Evolutionary conservation across 1,140 invertebrate species (phyloP).

Genomic region (Drosophila punjabiensis): DNA sequence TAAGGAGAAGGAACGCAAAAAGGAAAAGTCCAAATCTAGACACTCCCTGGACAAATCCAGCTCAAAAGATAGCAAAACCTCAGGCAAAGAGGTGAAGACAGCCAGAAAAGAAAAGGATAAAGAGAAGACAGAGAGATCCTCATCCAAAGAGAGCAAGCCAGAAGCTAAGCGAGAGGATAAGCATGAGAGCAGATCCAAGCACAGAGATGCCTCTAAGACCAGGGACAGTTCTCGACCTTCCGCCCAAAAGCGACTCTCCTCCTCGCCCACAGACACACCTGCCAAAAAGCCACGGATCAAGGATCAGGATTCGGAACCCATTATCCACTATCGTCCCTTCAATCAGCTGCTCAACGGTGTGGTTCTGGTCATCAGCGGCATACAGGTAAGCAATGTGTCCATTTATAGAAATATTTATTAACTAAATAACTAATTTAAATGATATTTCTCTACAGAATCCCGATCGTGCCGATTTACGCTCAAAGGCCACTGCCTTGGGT

Average conservation of each 20-base stretch:
- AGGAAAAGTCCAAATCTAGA: slow-evolving; percentile 35
- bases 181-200: not conserved
- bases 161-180: slow-evolving; percentile 2
- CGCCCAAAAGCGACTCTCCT: slow-evolving; percentile 50
- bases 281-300: slow-evolving; percentile 53
- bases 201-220: not conserved
- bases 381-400: slow-evolving; percentile 78
- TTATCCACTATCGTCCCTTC: slow-evolving; percentile 86
- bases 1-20: slow-evolving; percentile 46
- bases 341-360: slow-evolving; percentile 88
- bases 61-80: slow-evolving; percentile 13
- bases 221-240: slow-evolving; percentile 28
- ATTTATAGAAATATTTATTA: not conserved
- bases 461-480: slow-evolving; percentile 88
- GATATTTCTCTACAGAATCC: slow-evolving; percentile 89
- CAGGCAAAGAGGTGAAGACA: slow-evolving; percentile 1
- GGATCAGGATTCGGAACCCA: slow-evolving; percentile 6
- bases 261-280: slow-evolving; percentile 39
- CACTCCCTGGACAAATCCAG: slow-evolving; percentile 34
- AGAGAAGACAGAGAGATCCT: not conserved
- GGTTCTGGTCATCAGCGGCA: slow-evolving; percentile 93
- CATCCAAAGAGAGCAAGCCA: not conserved
- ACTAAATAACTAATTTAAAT: not conserved
- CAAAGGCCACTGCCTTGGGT: slow-evolving; percentile 91
- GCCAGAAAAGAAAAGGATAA: not conserved